Conservation (phyloP, 92 coral and sea anemone species). For the Actinernus sp. region DNA sequence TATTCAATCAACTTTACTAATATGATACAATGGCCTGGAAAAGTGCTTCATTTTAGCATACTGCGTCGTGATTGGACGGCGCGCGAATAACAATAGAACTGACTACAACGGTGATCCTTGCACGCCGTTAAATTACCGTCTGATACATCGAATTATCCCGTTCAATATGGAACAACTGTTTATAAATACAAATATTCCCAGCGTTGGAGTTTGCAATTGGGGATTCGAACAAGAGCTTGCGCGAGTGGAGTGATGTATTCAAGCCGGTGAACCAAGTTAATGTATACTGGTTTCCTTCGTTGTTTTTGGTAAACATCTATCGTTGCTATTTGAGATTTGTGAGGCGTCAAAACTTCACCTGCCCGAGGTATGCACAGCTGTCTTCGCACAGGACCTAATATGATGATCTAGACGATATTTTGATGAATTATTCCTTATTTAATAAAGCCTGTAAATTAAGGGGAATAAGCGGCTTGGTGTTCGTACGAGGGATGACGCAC, state of each 20-base stretch:
- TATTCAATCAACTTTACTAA: constrained; percentile 85
- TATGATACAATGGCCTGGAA: constrained; percentile 70
- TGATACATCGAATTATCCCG: constrained; percentile 63
- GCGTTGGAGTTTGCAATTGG: constrained; percentile 23
- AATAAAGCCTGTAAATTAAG: constrained; percentile 67
- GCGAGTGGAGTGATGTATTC: no score
- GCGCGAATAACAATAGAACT: constrained; percentile 13
- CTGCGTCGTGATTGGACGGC: constrained; percentile 65
- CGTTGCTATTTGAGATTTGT: constrained; percentile 86
- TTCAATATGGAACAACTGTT: constrained; percentile 67
- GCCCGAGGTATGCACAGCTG: constrained; percentile 84
- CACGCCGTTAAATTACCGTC: constrained; percentile 41
- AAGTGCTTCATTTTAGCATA: constrained; percentile 60
- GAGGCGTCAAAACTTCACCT: constrained; percentile 70
- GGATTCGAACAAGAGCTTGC: no score
- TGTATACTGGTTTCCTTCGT: not conserved
- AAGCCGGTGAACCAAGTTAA: not conserved
- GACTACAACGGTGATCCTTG: not conserved
- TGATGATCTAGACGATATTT: constrained; percentile 72
- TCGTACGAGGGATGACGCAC: no score
- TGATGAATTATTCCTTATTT: constrained; percentile 76
- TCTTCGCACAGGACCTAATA: constrained; percentile 59
- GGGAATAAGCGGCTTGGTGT: no score
- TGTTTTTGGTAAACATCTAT: constrained; percentile 62
- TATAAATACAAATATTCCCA: constrained; percentile 64